These are phyloP conservation scores for Idaea dimidiata DNA, from an alignment of 2,888 invertebrate species.

Conservation along the genomic window DNA sequence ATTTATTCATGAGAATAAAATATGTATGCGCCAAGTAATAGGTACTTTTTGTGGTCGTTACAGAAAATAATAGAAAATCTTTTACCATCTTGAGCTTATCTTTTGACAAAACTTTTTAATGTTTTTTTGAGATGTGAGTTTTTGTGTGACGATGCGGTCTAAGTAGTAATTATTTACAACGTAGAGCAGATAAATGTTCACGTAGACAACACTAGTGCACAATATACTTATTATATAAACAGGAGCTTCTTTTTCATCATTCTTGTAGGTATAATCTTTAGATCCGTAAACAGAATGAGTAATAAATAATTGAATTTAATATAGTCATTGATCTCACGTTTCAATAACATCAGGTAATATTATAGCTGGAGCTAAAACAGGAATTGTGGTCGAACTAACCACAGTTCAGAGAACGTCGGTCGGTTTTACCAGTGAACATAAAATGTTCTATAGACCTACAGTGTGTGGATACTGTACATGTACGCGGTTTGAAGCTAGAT, in stretches of 20 bases:
- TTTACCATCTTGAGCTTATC: not conserved
- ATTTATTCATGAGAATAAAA: conserved; percentile 63
- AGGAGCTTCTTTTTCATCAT: too few relatives aligned
- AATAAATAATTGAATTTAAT: conserved; percentile 8
- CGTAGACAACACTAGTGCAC: too few relatives aligned
- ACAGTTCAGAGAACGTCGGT: not conserved
- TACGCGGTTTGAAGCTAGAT: too few relatives aligned
- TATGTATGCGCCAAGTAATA: conserved; percentile 49
- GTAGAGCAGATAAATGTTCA: too few relatives aligned
- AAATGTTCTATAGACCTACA: too few relatives aligned
- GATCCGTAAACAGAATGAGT: not conserved
- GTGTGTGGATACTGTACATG: too few relatives aligned
- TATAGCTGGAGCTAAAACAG: not conserved
- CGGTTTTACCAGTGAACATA: not conserved
- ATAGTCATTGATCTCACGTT: conserved; percentile 6
- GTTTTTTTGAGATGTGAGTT: not conserved
- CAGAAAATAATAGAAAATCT: conserved; percentile 21
- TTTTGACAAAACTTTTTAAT: not conserved
- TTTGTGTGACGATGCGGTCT: too few relatives aligned
- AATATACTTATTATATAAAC: too few relatives aligned
- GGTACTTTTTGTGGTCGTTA: conserved; percentile 44
- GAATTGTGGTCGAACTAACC: not conserved
- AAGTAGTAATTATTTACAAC: too few relatives aligned
- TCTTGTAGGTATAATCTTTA: too few relatives aligned
- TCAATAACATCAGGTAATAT: not conserved